phyloP scores from a whole-genome alignment of 2,797 vertebrate genomes.

The Eulemur coronatus region DNA sequence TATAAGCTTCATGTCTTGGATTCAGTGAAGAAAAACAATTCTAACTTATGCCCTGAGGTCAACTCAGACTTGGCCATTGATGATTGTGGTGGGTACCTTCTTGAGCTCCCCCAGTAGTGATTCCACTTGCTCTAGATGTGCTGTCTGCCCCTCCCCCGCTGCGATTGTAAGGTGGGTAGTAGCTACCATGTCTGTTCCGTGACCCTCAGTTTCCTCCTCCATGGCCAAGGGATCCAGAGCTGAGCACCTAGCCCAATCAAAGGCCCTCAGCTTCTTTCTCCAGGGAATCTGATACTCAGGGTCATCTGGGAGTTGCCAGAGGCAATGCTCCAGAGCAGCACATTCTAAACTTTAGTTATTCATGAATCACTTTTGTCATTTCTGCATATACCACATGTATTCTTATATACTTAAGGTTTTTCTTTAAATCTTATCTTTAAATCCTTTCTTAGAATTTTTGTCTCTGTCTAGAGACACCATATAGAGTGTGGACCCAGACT shows the following conservation, averaged over 20 bases:
- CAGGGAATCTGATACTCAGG: neutral
- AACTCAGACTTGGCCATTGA: neutral
- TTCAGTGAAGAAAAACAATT: neutral
- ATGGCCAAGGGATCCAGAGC: neutral
- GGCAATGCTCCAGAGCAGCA: neutral
- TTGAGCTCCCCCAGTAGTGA: neutral
- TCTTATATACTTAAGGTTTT: neutral
- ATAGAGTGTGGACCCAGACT: neutral
- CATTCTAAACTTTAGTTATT: neutral
- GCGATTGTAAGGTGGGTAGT: neutral
- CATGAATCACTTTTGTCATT: neutral
- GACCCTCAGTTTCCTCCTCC: neutral
- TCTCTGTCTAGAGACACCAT: neutral
- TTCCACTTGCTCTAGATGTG: neutral
- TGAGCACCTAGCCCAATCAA: neutral
- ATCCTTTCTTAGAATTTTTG: neutral
- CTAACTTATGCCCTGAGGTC: neutral
- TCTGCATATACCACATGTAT: neutral
- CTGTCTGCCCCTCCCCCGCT: neutral
- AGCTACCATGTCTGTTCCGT: neutral
- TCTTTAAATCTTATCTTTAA: conserved; percentile 8
- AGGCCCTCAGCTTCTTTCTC: neutral
- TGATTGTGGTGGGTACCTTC: neutral
- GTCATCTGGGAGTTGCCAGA: neutral
- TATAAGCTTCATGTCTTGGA: neutral